These are phyloP conservation scores for Branchellion lobata DNA, from an alignment of 2,888 invertebrate species.

Conservation along the genomic window DNA sequence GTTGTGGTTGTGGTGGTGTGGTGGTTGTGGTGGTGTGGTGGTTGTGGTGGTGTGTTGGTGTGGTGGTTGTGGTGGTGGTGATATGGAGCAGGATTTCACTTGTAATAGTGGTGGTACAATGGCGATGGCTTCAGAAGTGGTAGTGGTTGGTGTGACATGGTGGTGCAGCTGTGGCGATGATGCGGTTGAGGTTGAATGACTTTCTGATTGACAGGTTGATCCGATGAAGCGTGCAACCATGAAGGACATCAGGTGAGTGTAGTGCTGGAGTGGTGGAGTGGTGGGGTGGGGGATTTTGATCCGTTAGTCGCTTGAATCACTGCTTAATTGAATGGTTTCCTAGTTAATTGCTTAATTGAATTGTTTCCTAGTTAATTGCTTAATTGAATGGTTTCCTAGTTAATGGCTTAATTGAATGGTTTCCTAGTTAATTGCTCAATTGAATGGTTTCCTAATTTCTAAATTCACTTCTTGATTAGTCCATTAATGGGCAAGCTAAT, in stretches of 20 bases:
- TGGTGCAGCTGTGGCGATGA: too few relatives aligned
- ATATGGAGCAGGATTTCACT: background rate
- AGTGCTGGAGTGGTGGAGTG: too few relatives aligned
- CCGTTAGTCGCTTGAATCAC: background rate
- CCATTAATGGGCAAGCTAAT: too few relatives aligned
- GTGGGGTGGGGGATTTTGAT: background rate
- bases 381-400: too few relatives aligned
- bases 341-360: constrained; percentile 1
- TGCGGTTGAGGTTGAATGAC: too few relatives aligned
- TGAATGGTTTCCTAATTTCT: too few relatives aligned
- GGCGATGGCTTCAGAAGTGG: background rate
- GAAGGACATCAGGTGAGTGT: constrained; percentile 92
- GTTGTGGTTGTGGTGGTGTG: too few relatives aligned
- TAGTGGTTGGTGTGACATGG: background rate
- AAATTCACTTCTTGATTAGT: too few relatives aligned
- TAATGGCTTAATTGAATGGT: background rate
- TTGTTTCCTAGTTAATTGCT: too few relatives aligned
- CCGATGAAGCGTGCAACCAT: constrained; percentile 95
- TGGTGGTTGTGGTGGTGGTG: too few relatives aligned
- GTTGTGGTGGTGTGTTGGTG: too few relatives aligned
- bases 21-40: too few relatives aligned
- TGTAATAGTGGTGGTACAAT: background rate
- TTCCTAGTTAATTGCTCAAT: background rate
- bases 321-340: background rate
- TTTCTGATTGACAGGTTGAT: constrained; percentile 80